These are phyloP conservation scores for Pachycephus smyrnensis DNA, from an alignment of 2,888 invertebrate genomes.

Conservation along the genomic window DNA sequence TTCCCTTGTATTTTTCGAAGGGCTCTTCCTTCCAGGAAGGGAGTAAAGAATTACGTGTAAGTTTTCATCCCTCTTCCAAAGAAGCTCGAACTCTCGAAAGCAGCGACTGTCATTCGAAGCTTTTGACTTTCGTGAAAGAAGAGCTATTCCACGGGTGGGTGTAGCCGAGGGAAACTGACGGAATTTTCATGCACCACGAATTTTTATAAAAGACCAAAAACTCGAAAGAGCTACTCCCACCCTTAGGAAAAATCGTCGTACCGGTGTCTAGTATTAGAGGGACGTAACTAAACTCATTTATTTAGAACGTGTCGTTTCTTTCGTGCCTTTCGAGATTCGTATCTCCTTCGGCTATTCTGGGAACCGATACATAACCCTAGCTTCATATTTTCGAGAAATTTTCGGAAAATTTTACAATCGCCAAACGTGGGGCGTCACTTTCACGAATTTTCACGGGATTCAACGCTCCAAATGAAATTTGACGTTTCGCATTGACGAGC, in stretches of 20 bases:
- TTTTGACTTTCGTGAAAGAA: background rate
- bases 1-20: background rate
- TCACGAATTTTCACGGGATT: too few species aligned
- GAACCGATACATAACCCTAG: background rate
- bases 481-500: too few species aligned
- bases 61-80: background rate
- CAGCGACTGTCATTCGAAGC: background rate
- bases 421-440: too few species aligned
- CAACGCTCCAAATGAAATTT: too few species aligned
- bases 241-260: background rate
- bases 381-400: too few species aligned
- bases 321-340: background rate
- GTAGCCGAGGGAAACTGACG: constrained; percentile 53
- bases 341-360: too few species aligned
- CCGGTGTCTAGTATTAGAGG: background rate
- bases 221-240: background rate
- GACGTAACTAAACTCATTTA: background rate
- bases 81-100: background rate
- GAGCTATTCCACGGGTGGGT: constrained; percentile 60
- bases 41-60: background rate
- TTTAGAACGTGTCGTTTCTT: background rate
- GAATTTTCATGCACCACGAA: background rate
- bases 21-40: background rate
- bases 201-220: constrained; percentile 8
- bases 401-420: too few species aligned